phyloP scores from a whole-genome alignment of 2,113 vertebrate species.

The Acrocephalus kingi region DNA sequence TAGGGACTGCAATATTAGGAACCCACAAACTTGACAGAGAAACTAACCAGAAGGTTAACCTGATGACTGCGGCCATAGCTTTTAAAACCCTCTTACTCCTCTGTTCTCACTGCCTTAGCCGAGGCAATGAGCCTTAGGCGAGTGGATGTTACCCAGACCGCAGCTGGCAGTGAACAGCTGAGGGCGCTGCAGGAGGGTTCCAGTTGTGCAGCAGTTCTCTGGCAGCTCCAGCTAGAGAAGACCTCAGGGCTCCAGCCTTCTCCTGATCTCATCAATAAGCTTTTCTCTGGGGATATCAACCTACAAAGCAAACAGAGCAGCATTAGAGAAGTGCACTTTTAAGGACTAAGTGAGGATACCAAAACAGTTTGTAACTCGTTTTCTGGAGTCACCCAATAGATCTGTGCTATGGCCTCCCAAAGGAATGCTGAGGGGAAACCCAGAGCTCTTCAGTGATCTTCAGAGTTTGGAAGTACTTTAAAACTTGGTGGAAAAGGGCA shows the following conservation, averaged over 20 bases:
- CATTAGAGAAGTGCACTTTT: neutral
- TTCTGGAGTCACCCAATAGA: neutral
- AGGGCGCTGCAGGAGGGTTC: neutral
- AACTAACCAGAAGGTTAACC: neutral
- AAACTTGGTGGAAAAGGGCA: neutral
- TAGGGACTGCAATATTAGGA: neutral
- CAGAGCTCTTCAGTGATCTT: neutral
- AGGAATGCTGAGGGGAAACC: neutral
- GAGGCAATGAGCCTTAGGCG: neutral
- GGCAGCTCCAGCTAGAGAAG: neutral
- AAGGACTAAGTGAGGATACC: neutral
- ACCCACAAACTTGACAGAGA: neutral
- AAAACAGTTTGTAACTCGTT: neutral
- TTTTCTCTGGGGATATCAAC: conserved; percentile 77
- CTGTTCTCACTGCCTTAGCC: neutral
- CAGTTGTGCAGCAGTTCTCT: neutral
- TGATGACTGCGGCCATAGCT: neutral
- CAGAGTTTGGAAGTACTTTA: neutral
- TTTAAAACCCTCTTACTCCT: neutral
- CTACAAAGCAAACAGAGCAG: conserved; percentile 57
- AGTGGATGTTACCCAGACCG: neutral
- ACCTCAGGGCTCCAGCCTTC: conserved; percentile 27
- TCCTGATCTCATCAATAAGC: conserved; percentile 79
- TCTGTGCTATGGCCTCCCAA: neutral
- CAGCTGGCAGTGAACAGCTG: neutral